phyloP scores from a whole-genome alignment of 2,113 vertebrate genomes.

The Cinclus cinclus region DNA sequence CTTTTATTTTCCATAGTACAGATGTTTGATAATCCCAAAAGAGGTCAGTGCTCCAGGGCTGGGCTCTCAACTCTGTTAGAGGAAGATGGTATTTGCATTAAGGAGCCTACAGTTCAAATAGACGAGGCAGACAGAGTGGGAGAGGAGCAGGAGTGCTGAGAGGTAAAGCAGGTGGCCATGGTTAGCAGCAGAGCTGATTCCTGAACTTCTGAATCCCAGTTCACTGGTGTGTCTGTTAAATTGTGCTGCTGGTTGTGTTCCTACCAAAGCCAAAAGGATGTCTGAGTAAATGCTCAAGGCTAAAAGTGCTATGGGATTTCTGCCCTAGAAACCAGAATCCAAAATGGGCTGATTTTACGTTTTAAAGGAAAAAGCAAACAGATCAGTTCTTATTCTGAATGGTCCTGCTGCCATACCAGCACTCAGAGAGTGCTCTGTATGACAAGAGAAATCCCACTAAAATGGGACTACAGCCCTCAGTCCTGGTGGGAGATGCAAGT shows the following conservation, averaged over 20 bases:
- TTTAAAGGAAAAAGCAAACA: not conserved
- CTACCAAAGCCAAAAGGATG: not conserved
- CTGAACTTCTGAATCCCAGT: not conserved
- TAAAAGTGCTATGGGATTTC: constrained; percentile 8
- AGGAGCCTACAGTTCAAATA: not conserved
- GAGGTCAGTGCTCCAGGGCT: not conserved
- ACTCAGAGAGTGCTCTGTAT: not conserved
- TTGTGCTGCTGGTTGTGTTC: not conserved
- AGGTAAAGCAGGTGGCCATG: constrained; percentile 46
- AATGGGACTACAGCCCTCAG: not conserved
- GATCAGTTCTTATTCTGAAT: not conserved
- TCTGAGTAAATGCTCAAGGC: constrained; percentile 42
- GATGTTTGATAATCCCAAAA: not conserved
- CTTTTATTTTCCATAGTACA: not conserved
- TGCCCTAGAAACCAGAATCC: constrained; percentile 17
- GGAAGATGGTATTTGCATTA: constrained; percentile 38
- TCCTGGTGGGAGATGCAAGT: not conserved
- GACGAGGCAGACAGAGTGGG: constrained; percentile 5
- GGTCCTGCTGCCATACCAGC: not conserved
- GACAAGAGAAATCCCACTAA: not conserved
- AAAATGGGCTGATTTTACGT: not conserved
- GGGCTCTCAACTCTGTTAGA: not conserved
- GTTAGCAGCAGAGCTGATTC: not conserved
- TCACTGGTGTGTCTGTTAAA: not conserved
- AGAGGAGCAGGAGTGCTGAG: constrained; percentile 30